phyloP scores from a whole-genome alignment of 2,888 invertebrate genomes.

The Halictus quadricinctus region DNA sequence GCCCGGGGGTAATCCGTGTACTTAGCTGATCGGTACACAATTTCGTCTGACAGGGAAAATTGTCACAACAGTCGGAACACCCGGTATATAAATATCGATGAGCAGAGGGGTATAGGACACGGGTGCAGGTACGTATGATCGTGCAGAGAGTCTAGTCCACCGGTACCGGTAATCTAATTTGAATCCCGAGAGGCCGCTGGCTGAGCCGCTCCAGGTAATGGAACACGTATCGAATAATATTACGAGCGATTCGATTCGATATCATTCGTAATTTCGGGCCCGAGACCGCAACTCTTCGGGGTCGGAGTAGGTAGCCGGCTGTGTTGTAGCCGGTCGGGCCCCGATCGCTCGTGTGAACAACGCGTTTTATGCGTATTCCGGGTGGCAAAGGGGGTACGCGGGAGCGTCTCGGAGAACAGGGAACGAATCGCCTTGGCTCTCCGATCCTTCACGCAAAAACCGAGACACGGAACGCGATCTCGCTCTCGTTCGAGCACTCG shows the following conservation, averaged over 20 bases:
- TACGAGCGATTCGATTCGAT: conserved; percentile 80
- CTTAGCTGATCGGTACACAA: no score
- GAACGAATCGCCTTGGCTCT: conserved; percentile 21
- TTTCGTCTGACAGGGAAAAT: no score
- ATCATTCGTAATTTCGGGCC: conserved; percentile 76
- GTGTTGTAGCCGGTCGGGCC: not conserved
- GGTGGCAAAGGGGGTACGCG: conserved; percentile 38
- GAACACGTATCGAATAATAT: conserved; percentile 82
- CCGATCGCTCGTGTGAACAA: conserved; percentile 67
- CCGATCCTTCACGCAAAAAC: conserved; percentile 40
- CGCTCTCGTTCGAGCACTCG: not conserved
- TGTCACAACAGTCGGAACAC: not conserved
- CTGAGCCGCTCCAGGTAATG: conserved; percentile 70
- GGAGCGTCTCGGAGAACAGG: not conserved
- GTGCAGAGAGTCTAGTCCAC: conserved; percentile 53
- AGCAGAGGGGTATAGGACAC: conserved; percentile 11
- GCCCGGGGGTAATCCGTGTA: no score
- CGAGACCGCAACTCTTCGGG: conserved; percentile 63
- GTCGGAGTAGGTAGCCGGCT: conserved; percentile 36
- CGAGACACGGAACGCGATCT: not conserved
- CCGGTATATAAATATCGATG: not conserved
- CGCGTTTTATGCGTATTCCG: conserved; percentile 71
- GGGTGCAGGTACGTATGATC: conserved; percentile 32
- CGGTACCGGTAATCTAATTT: conserved; percentile 78
- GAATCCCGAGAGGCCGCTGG: conserved; percentile 63